Base-by-base conservation (phyloP, 1,140 invertebrate genomes). In the Eciton burchellii region DNA sequence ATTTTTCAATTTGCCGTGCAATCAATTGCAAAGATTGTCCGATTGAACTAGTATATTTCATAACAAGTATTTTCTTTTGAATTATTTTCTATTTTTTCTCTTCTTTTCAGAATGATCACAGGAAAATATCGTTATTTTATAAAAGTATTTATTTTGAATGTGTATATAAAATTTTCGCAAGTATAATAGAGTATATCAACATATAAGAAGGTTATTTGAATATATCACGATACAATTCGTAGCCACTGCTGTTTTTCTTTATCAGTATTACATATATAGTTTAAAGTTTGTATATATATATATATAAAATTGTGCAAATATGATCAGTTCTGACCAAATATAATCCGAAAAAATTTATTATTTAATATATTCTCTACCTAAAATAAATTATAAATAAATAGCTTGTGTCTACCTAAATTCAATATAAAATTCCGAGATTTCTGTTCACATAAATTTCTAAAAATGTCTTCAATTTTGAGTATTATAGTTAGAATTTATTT, bases 361-460 rank as follows among this genome's bases (percentile, higher is more conserved):
- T 91, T 93, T 91, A 89, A 91, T 92, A 92, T 92, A 91, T 92
- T 92, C 89, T 92, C 92, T 93, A 93, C 90, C 93, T 93, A 94
- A 83, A 93, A 94, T 94, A 94, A 94, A 93, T 93, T 94, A 93
- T 90, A 92, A 94, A 93, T 94, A 94, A 94, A 94, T 94, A 93
- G 90, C 90, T 92, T 90, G 90, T 82, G 89, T 91, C 93, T 94
- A 94, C 91, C 93, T 94, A 94, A 93, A 93, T 93, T 93, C 85
- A 91, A 90, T 89, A 91, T 89, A 91, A 54, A 90, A 89, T 91
- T 92, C 92, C 85, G 90, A 92, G 89, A 93, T 90, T 91, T 86
- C 87, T 84, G 86, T 90, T 90, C 88, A 72, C 74, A 82, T 76
- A 83, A 82, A 91, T 87, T 88, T 89, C 87, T 90, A 88, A 88